Base-by-base conservation (phyloP, 2,888 invertebrate species). In the Schizaphis graminum region DNA sequence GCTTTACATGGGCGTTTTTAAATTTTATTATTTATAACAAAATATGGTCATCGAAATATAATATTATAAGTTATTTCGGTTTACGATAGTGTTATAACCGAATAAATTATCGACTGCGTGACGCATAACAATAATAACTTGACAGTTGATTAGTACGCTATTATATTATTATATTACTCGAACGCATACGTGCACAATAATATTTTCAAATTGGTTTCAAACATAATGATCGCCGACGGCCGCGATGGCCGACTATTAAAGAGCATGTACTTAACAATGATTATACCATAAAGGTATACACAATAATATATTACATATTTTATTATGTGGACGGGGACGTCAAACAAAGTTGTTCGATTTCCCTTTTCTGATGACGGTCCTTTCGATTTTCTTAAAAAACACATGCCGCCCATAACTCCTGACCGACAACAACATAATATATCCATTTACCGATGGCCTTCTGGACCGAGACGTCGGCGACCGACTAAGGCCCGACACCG, bases 361-460 rank as follows among this genome's bases (percentile, higher is more conserved):
- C 53, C 49, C 77, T 53, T 77, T 77, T 53, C 77, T 53, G 77
- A 49, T 16, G 61, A 77, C 16, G 49, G 77, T 91, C 84, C 91
- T 85, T 84, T 91, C 91, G 91, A 91, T 91, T 91, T 85, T 56
- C 85, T 85, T n/a, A 41, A 91, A 91, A 84, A 91, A 91, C 91
- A 44, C 1, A 53, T 21, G 5, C n/a, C 56, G 85, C 77, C 77
- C 91, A 53, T 90, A 47, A 90, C 57, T 90, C 77, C 77, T 8
- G 35, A 35, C 35, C 77, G 77, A 35, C 77, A 77, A 77, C 77
- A 21, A 85, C 57, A 47, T 90, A 91, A 49, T 49, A 84, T 84
- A 56, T 91, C 41, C 56, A 87, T 49, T 86, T 87, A 35, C 35
- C 87, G 86, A 41, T 11, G 92, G 87, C 92, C 92, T 92, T 87